Conservation (phyloP, 2,888 invertebrate genomes). For the Heterodera filipjevi region DNA sequence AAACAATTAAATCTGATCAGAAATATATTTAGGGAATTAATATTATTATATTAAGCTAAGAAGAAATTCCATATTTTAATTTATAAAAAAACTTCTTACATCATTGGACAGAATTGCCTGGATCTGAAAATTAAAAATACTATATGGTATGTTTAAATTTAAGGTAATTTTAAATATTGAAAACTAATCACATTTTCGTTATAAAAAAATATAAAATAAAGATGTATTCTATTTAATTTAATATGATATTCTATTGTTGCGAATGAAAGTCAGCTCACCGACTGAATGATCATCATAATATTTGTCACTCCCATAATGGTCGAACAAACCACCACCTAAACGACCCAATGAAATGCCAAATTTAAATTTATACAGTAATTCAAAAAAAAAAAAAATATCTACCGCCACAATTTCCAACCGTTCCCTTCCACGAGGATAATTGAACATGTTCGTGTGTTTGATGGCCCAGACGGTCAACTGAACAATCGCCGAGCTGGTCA, state of each 20-base stretch:
- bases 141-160: slow-evolving; percentile 43
- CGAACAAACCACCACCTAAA: slow-evolving; percentile 53
- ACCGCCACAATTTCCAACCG: slow-evolving; percentile 68
- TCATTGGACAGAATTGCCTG: slow-evolving; percentile 54
- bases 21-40: too few relatives aligned
- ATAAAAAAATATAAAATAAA: too few relatives aligned
- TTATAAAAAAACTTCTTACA: slow-evolving; percentile 8
- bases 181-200: too few relatives aligned
- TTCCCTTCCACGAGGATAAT: slow-evolving; percentile 60
- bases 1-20: too few relatives aligned
- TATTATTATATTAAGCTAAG: too few relatives aligned
- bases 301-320: slow-evolving; percentile 67
- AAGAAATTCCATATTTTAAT: neutral
- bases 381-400: slow-evolving; percentile 57
- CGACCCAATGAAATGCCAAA: neutral
- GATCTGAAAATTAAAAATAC: slow-evolving; percentile 59
- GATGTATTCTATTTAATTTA: slow-evolving; percentile 52
- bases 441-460: slow-evolving; percentile 56
- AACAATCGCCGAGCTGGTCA: slow-evolving; percentile 61
- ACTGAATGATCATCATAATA: slow-evolving; percentile 66
- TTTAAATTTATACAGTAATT: neutral
- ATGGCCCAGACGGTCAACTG: slow-evolving; percentile 49
- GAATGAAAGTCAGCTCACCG: slow-evolving; percentile 39
- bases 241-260: neutral
- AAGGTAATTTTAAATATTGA: too few relatives aligned